These are phyloP conservation scores for Chunga burmeisteri DNA, from an alignment of 2,113 vertebrate species.

Conservation along the genomic window DNA sequence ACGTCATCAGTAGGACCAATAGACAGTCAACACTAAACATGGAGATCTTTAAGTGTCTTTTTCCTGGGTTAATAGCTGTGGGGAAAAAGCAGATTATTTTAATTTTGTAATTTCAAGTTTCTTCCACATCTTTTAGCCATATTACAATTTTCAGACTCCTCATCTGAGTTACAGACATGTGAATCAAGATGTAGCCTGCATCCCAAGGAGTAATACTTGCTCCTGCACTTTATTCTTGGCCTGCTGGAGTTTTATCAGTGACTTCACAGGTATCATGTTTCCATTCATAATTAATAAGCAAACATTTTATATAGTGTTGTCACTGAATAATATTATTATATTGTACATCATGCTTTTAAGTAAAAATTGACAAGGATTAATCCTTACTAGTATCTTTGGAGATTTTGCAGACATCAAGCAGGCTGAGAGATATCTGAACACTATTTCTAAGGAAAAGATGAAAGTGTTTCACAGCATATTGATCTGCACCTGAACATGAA, in stretches of 20 bases:
- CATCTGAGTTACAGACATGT: neutral
- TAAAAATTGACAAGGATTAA: neutral
- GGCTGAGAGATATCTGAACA: neutral
- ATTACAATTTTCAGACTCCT: neutral
- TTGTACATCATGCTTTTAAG: neutral
- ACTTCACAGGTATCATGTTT: neutral
- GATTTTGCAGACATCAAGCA: neutral
- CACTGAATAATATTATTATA: neutral
- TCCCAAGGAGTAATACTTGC: neutral
- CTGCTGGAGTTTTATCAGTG: neutral
- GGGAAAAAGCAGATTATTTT: neutral
- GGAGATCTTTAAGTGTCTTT: neutral
- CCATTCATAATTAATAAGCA: neutral
- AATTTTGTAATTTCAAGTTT: neutral
- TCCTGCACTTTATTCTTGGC: neutral
- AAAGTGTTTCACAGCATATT: neutral
- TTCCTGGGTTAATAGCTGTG: neutral
- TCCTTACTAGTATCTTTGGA: neutral
- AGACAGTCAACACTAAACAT: neutral
- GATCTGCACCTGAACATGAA: neutral
- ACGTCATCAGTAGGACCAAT: neutral
- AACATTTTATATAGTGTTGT: neutral
- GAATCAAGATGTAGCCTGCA: neutral
- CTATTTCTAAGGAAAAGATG: neutral
- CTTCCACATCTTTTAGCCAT: neutral